A percentile compares a stretch with the other conserved stretches of the same genome.
Evolutionary conservation across 2,797 vertebrate species (phyloP).

Genomic region (Danio jaintianensis): DNA sequence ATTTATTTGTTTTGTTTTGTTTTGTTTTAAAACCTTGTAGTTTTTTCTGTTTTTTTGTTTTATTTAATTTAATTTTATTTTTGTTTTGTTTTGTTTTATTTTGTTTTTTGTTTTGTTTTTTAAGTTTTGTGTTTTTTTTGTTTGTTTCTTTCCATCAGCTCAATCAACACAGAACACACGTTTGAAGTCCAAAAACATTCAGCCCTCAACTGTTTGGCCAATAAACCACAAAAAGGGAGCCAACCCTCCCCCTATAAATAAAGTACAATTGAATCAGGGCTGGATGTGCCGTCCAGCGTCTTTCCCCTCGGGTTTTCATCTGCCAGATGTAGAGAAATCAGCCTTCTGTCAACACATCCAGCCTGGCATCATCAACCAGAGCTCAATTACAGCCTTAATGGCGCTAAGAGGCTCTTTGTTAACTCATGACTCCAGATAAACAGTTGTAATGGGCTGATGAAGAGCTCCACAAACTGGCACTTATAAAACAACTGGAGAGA

Average conservation of each 20-base stretch:
- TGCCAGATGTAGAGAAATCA: slow-evolving; percentile 61
- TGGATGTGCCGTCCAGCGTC: slow-evolving; percentile 54
- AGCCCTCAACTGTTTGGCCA: slow-evolving; percentile 31
- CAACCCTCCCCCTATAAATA: slow-evolving; percentile 51
- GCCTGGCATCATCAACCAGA: slow-evolving; percentile 48
- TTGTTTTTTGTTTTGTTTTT: neutral
- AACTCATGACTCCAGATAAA: slow-evolving; percentile 48
- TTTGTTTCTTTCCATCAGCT: neutral
- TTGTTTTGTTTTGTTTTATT: neutral
- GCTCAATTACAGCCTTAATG: slow-evolving; percentile 59
- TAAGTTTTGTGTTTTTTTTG: neutral
- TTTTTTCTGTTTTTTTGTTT: neutral
- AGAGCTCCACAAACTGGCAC: slow-evolving; percentile 22
- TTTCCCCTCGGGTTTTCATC: slow-evolving; percentile 42
- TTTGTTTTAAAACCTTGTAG: no score
- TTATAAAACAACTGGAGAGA: neutral
- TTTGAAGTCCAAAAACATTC: neutral
- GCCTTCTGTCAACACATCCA: slow-evolving; percentile 45
- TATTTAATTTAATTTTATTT: no score
- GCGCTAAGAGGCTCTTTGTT: slow-evolving; percentile 52
- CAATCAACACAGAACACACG: neutral
- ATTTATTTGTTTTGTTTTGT: no score
- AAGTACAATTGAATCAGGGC: slow-evolving; percentile 49
- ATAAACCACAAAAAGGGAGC: slow-evolving; percentile 33
- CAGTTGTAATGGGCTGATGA: slow-evolving; percentile 38